phyloP scores from a whole-genome alignment of 2,113 vertebrate species.

The Clupea harengus region DNA sequence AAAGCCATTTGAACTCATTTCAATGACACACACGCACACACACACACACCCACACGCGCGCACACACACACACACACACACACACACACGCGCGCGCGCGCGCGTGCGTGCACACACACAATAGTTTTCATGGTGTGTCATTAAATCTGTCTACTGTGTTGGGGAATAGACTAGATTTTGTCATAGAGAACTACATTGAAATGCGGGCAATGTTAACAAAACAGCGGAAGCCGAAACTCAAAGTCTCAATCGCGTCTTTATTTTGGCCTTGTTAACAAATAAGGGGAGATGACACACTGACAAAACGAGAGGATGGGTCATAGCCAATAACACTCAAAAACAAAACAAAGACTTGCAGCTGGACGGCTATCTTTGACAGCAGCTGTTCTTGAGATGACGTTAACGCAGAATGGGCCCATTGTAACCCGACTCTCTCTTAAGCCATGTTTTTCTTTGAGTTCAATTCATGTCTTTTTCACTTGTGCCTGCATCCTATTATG shows the following conservation, averaged over 20 bases:
- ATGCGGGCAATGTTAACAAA: neutral
- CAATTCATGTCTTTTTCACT: neutral
- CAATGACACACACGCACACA: neutral
- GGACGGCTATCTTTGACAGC: neutral
- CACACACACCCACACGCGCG: neutral
- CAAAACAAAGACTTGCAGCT: conserved; percentile 3
- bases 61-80: neutral
- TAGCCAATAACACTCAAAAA: neutral
- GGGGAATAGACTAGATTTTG: neutral
- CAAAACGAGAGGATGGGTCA: neutral
- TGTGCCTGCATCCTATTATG: neutral
- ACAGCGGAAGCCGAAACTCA: neutral
- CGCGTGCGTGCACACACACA: too few species aligned
- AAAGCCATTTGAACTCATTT: neutral
- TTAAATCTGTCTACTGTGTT: neutral
- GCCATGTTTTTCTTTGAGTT: neutral
- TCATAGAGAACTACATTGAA: neutral
- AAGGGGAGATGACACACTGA: neutral
- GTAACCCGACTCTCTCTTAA: neutral
- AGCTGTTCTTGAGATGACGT: neutral
- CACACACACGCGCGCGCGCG: too few species aligned
- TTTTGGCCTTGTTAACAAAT: neutral
- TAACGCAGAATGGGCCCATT: neutral
- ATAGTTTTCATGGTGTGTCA: neutral
- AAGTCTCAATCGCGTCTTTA: neutral